Base-by-base conservation (phyloP, 2,888 invertebrate genomes). In the Drosophila acutilabella region DNA sequence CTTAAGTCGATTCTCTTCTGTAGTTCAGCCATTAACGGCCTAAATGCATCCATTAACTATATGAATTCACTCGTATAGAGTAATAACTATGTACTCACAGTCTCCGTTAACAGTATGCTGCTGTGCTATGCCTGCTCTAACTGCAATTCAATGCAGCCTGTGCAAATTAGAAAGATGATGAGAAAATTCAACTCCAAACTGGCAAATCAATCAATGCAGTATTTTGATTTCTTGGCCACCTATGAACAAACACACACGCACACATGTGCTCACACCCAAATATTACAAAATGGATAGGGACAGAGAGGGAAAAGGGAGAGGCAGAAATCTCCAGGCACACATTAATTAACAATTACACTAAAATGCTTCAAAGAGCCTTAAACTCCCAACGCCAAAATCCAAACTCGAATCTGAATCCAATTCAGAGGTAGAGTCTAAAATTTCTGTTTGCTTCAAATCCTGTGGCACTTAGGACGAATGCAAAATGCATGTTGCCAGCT, bases 331-430 rank as follows among this genome's bases (percentile, higher is more conserved):
- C 38, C 51, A 50, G 58, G 50, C 74, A 74, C 61, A 83, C 80
- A 84, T 84, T 84, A 84, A 84, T 84, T 84, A 84, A 85, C 85
- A 85, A 84, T 84, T 85, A 85, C 85, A 81, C 85, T 70, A 79
- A 83, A 83, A 84, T 77, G 85, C 72, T 70, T 68, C 78, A 80
- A 62, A 69, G 76, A 69, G 77, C 50, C 74, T 62, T 62, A 65
- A 53, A 68, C 64, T 40, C 48, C 40, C 47, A 36, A 42, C 53
- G 33, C 23, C 53, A 44, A 54, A 40, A 60, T 16, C 53, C 30
- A 59, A 8, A 47, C 36, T 57, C 44, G n/a, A 45, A 53, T 40
- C 42, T 10, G 14, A 23, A 45, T 20, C 58, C 40, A 20, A 23
- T 11, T 11, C 36, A 18, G 45, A 26, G 14, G 3, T 41, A 38